Conservation (phyloP, 2,113 vertebrate species). For the Microcebus tavaratra region DNA sequence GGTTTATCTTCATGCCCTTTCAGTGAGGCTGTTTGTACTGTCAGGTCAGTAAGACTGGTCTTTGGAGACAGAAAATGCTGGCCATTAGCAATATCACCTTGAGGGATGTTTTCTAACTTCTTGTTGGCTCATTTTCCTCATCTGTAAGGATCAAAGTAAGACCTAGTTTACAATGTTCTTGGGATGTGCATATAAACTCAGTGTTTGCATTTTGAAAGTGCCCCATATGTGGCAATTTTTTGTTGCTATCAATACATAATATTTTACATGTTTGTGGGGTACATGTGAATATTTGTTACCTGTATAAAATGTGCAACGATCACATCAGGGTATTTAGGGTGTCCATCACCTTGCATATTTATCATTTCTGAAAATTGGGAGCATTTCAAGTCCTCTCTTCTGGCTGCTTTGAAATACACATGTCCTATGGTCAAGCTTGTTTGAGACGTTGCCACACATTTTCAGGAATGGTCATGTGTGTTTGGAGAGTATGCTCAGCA, state of each 20-base stretch:
- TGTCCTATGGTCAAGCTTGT: neutral
- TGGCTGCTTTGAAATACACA: no score
- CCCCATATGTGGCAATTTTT: neutral
- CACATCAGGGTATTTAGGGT: no score
- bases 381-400: no score
- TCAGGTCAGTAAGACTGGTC: neutral
- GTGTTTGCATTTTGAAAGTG: neutral
- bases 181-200: neutral
- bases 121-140: neutral
- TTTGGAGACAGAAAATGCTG: neutral
- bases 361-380: no score
- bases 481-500: neutral
- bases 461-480: neutral
- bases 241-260: no score
- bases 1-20: neutral
- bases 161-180: neutral
- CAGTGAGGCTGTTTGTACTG: accelerated
- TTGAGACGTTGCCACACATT: neutral
- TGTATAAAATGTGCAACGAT: no score
- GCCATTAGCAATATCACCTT: neutral
- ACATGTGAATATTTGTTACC: no score
- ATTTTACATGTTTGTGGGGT: no score
- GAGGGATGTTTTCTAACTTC: neutral
- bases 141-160: neutral
- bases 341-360: no score